A percentile compares a stretch with the other conserved stretches of the same genome.
Evolutionary conservation across 64 coral and sea anemone species (phyloP).

Genomic region (Stylophora pistillata): DNA sequence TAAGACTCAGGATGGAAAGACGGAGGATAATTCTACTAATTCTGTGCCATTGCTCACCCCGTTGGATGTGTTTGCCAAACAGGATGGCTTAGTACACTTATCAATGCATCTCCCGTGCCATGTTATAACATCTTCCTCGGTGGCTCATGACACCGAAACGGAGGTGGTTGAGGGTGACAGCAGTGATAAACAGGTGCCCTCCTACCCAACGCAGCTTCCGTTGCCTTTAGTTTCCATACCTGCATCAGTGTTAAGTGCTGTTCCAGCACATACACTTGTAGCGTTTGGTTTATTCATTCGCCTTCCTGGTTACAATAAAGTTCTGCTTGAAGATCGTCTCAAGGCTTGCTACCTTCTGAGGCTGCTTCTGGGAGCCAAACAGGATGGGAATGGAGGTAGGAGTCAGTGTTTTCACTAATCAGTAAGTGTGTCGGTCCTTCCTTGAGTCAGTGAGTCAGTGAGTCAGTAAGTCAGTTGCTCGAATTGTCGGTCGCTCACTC

Average conservation of each 20-base stretch:
- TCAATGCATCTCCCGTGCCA: conserved; percentile 70
- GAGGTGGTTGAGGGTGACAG: not conserved
- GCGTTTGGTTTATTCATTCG: conserved; percentile 93
- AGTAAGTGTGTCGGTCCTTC: not conserved
- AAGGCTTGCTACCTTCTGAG: conserved; percentile 86
- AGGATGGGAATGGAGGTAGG: conserved; percentile 95
- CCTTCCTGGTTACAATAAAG: conserved; percentile 87
- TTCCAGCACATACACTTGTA: conserved; percentile 91
- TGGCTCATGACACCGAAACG: not conserved
- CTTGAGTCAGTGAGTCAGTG: too few relatives aligned
- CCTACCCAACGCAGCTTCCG: conserved; percentile 60
- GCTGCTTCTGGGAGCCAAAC: conserved; percentile 86
- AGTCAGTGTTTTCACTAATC: not conserved
- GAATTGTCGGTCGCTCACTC: too few relatives aligned
- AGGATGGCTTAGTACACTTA: conserved; percentile 75
- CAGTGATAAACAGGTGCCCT: not conserved
- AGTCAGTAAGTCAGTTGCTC: too few relatives aligned
- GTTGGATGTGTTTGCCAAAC: conserved; percentile 79
- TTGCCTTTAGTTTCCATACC: conserved; percentile 79
- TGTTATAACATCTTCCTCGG: conserved; percentile 6
- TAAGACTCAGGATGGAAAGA: conserved; percentile 2
- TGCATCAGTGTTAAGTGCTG: conserved; percentile 70
- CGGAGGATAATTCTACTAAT: not conserved
- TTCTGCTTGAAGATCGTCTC: conserved; percentile 74
- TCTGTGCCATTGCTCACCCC: conserved; percentile 45